A percentile compares a stretch with the other conserved stretches of the same genome.
phyloP scores from a whole-genome alignment of 1,140 invertebrate genomes.

The Dufourea novaeangliae region DNA sequence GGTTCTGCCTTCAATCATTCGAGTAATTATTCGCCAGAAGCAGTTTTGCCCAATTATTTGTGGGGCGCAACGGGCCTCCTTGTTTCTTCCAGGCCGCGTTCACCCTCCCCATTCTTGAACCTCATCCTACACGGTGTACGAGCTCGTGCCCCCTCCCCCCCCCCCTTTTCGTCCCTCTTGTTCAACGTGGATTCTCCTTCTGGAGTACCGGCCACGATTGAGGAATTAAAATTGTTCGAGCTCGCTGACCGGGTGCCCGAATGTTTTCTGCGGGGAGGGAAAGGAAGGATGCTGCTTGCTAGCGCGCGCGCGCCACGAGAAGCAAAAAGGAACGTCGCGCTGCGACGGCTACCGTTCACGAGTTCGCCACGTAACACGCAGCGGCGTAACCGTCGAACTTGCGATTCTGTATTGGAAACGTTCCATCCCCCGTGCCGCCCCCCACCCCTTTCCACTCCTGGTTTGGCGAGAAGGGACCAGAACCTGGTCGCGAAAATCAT shows the following conservation, averaged over 20 bases:
- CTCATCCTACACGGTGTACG: no score
- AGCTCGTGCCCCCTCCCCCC: neutral
- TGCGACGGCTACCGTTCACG: neutral
- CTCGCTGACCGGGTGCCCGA: slow-evolving; percentile 48
- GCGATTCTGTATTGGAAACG: slow-evolving; percentile 28
- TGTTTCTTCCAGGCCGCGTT: slow-evolving; percentile 3
- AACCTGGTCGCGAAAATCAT: slow-evolving; percentile 44
- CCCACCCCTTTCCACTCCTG: no score
- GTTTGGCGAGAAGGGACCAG: neutral
- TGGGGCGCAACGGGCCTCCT: slow-evolving; percentile 31
- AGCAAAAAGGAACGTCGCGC: neutral
- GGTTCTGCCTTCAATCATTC: slow-evolving; percentile 57
- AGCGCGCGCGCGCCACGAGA: slow-evolving; percentile 10
- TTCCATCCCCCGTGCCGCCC: no score
- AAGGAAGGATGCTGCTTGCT: slow-evolving; percentile 32
- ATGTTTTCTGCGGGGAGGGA: slow-evolving; percentile 55
- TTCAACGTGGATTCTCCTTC: slow-evolving; percentile 37
- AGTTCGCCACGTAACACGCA: slow-evolving; percentile 10
- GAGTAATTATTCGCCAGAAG: slow-evolving; percentile 67
- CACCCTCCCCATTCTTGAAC: slow-evolving; percentile 9
- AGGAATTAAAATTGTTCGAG: slow-evolving; percentile 75
- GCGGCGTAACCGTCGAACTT: slow-evolving; percentile 12
- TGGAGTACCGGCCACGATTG: slow-evolving; percentile 61
- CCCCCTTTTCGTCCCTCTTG: neutral
- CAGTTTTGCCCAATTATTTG: slow-evolving; percentile 72